phyloP scores from a whole-genome alignment of 2,888 invertebrate genomes.

The Hirtodrosophila alboralis region DNA sequence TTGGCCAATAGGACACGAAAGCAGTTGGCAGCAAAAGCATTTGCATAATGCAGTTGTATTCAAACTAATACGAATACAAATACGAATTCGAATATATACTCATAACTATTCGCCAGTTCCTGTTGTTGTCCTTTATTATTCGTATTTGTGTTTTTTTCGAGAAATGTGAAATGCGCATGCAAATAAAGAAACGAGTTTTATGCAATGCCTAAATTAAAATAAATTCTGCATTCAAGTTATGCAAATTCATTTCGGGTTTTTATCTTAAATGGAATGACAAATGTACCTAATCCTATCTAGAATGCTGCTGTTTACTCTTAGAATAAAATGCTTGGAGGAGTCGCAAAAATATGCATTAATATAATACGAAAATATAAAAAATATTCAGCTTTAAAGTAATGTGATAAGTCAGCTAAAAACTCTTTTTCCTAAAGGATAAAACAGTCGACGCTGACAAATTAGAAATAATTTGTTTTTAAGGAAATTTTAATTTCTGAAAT shows the following conservation, averaged over 20 bases:
- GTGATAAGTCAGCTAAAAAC: too few species aligned
- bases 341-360: too few species aligned
- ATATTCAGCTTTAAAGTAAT: too few species aligned
- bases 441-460: too few species aligned
- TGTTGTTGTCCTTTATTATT: constrained; percentile 7
- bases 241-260: constrained; percentile 56
- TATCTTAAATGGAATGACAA: constrained; percentile 28
- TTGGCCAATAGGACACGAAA: constrained; percentile 41
- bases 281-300: constrained; percentile 1
- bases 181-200: constrained; percentile 67
- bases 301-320: too few species aligned
- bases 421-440: too few species aligned
- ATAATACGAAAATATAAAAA: too few species aligned
- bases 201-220: constrained; percentile 64
- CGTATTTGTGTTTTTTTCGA: constrained; percentile 7
- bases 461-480: too few species aligned
- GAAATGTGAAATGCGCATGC: constrained; percentile 48
- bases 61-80: constrained; percentile 9
- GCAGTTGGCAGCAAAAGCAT: constrained; percentile 34
- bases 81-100: constrained; percentile 1
- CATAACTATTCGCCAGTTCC: constrained; percentile 1
- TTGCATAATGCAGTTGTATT: constrained; percentile 56
- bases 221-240: constrained; percentile 66
- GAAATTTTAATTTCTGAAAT: too few species aligned
- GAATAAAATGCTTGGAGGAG: too few species aligned